Conservation (phyloP, 2,797 vertebrate genomes). For the Leptoclinus maculatus region DNA sequence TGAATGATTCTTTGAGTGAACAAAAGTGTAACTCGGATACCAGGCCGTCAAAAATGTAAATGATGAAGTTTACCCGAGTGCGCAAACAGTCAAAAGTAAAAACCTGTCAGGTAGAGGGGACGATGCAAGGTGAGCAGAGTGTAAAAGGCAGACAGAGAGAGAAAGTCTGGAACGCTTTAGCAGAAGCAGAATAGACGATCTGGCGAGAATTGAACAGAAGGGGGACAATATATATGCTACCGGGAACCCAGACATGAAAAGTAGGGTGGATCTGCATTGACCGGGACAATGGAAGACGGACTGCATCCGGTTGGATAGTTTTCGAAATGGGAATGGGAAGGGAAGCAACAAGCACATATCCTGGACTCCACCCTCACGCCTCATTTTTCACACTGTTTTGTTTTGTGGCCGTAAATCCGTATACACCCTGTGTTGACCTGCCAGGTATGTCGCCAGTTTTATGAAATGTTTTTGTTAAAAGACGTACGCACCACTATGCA, state of each 20-base stretch:
- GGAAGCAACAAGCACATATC: background rate
- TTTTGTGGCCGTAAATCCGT: background rate
- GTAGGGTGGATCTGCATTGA: background rate
- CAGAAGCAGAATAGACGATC: background rate
- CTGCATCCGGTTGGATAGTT: background rate
- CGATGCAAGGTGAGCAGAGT: background rate
- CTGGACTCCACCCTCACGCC: background rate
- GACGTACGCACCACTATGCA: background rate
- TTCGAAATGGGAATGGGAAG: background rate
- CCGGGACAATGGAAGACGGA: background rate
- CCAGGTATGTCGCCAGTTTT: background rate
- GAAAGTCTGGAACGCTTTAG: background rate
- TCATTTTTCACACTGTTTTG: background rate
- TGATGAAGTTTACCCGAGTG: background rate
- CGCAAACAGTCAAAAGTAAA: background rate
- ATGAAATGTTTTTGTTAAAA: background rate
- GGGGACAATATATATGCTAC: background rate
- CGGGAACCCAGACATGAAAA: background rate
- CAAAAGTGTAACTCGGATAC: constrained; percentile 6
- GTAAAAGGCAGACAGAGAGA: background rate
- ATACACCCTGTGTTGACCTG: too few relatives aligned
- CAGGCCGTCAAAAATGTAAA: background rate
- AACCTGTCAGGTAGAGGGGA: background rate
- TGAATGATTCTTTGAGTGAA: constrained; percentile 46
- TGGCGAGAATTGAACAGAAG: background rate